phyloP scores from a whole-genome alignment of 1,140 invertebrate genomes.

The Neodiprion virginianus region DNA sequence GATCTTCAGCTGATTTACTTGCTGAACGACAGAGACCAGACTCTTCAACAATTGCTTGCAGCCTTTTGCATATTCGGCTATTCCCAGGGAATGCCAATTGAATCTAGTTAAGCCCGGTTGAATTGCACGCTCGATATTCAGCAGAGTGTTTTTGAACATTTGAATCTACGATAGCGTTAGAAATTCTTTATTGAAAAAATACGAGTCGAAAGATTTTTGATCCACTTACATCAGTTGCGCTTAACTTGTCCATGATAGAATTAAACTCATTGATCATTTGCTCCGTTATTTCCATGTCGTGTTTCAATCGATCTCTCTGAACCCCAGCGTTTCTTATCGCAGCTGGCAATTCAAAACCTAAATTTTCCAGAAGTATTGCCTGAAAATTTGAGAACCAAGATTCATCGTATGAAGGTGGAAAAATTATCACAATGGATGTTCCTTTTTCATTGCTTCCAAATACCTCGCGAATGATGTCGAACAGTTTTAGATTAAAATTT shows the following conservation, averaged over 20 bases:
- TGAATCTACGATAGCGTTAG: slow-evolving; percentile 59
- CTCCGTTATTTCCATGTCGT: slow-evolving; percentile 67
- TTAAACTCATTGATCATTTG: slow-evolving; percentile 71
- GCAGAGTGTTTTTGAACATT: slow-evolving; percentile 72
- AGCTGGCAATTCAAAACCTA: slow-evolving; percentile 75
- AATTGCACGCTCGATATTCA: slow-evolving; percentile 78
- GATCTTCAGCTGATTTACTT: slow-evolving; percentile 78
- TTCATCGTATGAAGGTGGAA: slow-evolving; percentile 6
- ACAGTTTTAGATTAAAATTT: slow-evolving; percentile 72
- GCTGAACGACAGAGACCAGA: slow-evolving; percentile 70
- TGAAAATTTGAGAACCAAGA: slow-evolving; percentile 16
- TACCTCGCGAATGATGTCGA: slow-evolving; percentile 75
- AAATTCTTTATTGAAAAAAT: not conserved
- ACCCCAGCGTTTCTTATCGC: slow-evolving; percentile 73
- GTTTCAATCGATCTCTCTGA: slow-evolving; percentile 72
- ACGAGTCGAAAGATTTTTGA: not conserved
- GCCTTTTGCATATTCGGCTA: slow-evolving; percentile 72
- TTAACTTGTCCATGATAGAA: slow-evolving; percentile 64
- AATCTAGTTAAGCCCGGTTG: slow-evolving; percentile 80
- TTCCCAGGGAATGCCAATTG: slow-evolving; percentile 84
- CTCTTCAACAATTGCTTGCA: slow-evolving; percentile 66
- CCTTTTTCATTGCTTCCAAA: not conserved
- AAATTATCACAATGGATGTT: slow-evolving; percentile 10
- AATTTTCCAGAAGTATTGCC: slow-evolving; percentile 75
- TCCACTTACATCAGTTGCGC: slow-evolving; percentile 65